Base-by-base conservation (phyloP, 2,797 vertebrate species). In the Dermochelys coriacea region DNA sequence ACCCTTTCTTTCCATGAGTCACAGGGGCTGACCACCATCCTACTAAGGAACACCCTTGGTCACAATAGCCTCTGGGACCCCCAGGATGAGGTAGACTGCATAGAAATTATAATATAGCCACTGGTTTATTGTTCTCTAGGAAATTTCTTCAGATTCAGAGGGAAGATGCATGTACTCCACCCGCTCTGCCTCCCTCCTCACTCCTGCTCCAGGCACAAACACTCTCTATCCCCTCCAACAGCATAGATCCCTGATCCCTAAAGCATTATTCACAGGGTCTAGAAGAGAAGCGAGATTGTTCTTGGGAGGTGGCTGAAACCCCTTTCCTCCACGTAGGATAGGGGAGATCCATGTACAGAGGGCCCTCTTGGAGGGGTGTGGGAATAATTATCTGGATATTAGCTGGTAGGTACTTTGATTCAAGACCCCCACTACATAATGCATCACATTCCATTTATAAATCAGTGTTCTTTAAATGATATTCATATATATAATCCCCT, bases 401-500 rank as follows among this genome's bases (percentile, higher is more conserved):
- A 0, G 61, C 25, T 34, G 31, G 47, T 49, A 92, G 89, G 84
- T 75, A 47, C 16, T 86, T 85, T 57, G 68, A 55, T 68, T 93
- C 37, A 68, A 68, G 87, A 83, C 87, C 83, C 78, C 74, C 12
- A 1, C 16, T 49, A 57, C 41, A 84, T 87, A 84, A 77, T 71
- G 92, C 45, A 50, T 82, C 57, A 2, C 81, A 87, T 92, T 94
- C 86, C 50, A 87, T 14, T 74, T 61, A 80, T n/a, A 10, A 50
- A 18, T 47, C 34, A 50, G 34, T 84, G 34, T 84, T 29, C 80
- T 80, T 78, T 82, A 89, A 86, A 87, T 51, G 12, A 68, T 8
- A 82, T 59, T 83, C 18, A 0, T 84, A 47, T 87, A 94, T 92
- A 85, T 93, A 91, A 94, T 94, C 54, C 57, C 82, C 31, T 80